phyloP scores from a whole-genome alignment of 2,888 invertebrate species.

The Hedya salicella region DNA sequence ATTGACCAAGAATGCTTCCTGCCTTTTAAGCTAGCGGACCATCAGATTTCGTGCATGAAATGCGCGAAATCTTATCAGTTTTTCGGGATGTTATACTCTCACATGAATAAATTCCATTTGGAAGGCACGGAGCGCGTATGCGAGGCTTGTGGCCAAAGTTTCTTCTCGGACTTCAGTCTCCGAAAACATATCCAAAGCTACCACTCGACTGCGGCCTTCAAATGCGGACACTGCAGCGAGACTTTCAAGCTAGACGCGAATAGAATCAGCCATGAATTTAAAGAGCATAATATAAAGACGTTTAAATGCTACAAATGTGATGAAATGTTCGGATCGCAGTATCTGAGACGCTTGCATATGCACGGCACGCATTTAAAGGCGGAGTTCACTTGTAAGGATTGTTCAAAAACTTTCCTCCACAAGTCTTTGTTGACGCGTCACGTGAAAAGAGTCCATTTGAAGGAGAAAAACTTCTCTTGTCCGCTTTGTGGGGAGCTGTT shows the following conservation, averaged over 20 bases:
- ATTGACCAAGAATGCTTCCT: conserved; percentile 39
- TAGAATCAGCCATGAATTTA: conserved; percentile 39
- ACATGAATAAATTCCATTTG: conserved; percentile 39
- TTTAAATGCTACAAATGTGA: conserved; percentile 44
- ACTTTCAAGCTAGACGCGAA: conserved; percentile 32
- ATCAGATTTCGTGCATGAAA: conserved; percentile 39
- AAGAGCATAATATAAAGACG: conserved; percentile 35
- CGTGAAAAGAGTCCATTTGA: conserved; percentile 34
- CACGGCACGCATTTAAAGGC: conserved; percentile 31
- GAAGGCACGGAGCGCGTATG: conserved; percentile 41
- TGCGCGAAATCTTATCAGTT: conserved; percentile 38
- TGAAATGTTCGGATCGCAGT: conserved; percentile 38
- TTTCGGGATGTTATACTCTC: conserved; percentile 41
- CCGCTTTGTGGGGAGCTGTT: conserved; percentile 26
- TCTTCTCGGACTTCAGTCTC: conserved; percentile 42
- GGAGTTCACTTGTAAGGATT: conserved; percentile 36
- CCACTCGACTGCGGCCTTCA: conserved; percentile 33
- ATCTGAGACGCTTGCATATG: conserved; percentile 27
- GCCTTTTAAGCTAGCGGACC: conserved; percentile 39
- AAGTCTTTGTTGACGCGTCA: conserved; percentile 30
- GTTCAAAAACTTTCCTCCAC: conserved; percentile 29
- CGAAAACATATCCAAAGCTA: conserved; percentile 34
- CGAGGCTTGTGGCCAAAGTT: conserved; percentile 42
- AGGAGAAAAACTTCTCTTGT: conserved; percentile 33
- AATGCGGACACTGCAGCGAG: conserved; percentile 16